Evolutionary conservation across 2,797 vertebrate species (phyloP).

Genomic region (Mus spretus): DNA sequence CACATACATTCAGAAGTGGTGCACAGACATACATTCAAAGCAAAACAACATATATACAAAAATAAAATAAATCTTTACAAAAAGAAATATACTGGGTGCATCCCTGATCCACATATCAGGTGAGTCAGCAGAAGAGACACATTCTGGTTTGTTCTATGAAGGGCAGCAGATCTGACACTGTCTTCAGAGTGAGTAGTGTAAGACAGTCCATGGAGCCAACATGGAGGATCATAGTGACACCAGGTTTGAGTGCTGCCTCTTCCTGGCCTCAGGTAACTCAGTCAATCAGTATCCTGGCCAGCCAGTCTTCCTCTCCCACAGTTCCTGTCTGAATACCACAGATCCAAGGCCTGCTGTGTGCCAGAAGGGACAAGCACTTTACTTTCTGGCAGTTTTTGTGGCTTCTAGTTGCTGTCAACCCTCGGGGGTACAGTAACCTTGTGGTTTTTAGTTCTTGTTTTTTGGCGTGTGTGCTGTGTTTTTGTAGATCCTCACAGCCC

Average conservation of each 20-base stretch:
- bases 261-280: slow-evolving; percentile 73
- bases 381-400: slow-evolving; percentile 81
- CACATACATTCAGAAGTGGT: background rate
- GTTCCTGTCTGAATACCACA: slow-evolving; percentile 67
- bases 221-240: background rate
- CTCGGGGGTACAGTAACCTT: slow-evolving; percentile 78
- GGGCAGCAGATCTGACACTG: slow-evolving; percentile 77
- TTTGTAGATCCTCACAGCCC: slow-evolving; percentile 77
- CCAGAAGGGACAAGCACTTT: slow-evolving; percentile 89
- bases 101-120: slow-evolving; percentile 55
- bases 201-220: background rate
- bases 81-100: background rate
- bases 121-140: slow-evolving; percentile 66
- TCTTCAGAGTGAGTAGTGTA: background rate
- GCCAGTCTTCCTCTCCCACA: slow-evolving; percentile 73
- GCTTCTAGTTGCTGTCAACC: slow-evolving; percentile 84
- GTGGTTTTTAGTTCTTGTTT: slow-evolving; percentile 40
- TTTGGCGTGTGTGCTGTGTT: slow-evolving; percentile 68
- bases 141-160: slow-evolving; percentile 83
- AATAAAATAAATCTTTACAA: background rate
- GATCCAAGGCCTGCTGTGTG: slow-evolving; percentile 86
- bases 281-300: slow-evolving; percentile 79
- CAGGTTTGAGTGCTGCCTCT: background rate
- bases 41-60: background rate
- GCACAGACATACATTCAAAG: background rate